phyloP scores from a whole-genome alignment of 2,113 vertebrate genomes.

The Anseranas semipalmata region DNA sequence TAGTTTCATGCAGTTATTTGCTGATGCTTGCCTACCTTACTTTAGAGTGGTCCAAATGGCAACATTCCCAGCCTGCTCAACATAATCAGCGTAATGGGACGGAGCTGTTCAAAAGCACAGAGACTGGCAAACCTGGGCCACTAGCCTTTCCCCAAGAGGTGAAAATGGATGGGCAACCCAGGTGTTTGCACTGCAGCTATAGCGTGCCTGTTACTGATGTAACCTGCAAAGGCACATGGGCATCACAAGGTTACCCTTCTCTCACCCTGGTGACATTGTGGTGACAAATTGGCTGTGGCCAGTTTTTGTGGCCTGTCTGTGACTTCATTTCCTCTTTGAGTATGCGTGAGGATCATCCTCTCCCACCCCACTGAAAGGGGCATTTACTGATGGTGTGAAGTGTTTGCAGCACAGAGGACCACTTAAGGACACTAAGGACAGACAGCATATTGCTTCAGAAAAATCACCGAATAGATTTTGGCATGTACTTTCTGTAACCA shows the following conservation, averaged over 20 bases:
- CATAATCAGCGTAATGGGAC: neutral
- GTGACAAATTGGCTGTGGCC: neutral
- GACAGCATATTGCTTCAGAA: neutral
- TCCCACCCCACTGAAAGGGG: neutral
- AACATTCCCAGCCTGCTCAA: neutral
- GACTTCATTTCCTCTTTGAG: neutral
- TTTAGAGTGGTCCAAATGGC: neutral
- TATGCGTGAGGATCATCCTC: neutral
- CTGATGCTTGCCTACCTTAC: neutral
- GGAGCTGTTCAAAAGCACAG: neutral
- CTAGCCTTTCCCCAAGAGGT: neutral
- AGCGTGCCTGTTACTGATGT: neutral
- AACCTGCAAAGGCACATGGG: neutral
- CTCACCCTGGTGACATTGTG: too few species aligned
- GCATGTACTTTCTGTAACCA: neutral
- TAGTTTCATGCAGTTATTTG: neutral
- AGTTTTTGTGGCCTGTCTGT: neutral
- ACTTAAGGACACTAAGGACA: neutral
- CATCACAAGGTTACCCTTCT: neutral
- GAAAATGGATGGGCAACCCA: neutral
- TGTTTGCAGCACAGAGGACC: neutral
- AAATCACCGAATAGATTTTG: neutral
- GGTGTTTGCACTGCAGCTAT: neutral
- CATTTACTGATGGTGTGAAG: neutral
- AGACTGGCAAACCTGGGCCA: neutral